Evolutionary conservation across 2,888 invertebrate genomes (phyloP).

Genomic region (Callyntrura sp.): DNA sequence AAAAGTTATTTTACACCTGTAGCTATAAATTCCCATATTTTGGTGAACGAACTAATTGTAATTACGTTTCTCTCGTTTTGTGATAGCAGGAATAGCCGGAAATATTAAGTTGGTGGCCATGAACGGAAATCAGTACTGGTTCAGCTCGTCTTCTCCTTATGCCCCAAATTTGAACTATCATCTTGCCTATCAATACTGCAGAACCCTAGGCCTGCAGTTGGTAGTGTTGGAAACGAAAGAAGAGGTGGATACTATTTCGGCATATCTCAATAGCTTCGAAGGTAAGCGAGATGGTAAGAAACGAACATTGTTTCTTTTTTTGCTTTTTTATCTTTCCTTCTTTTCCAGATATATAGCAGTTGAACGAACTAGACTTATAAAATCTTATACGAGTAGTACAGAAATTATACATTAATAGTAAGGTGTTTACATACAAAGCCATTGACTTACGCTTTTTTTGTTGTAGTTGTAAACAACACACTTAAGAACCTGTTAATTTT

Average conservation of each 20-base stretch:
- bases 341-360: too few species aligned
- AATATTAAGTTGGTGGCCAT: slow-evolving; percentile 84
- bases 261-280: slow-evolving; percentile 87
- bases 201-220: slow-evolving; percentile 93
- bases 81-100: slow-evolving; percentile 80
- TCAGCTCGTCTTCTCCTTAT: slow-evolving; percentile 83
- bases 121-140: slow-evolving; percentile 84
- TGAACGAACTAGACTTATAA: too few species aligned
- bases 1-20: slow-evolving; percentile 10
- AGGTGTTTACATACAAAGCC: too few species aligned
- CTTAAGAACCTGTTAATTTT: too few species aligned
- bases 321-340: neutral
- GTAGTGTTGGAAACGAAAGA: slow-evolving; percentile 95
- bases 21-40: too few species aligned
- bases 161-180: slow-evolving; percentile 82
- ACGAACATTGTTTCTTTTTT: neutral
- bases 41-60: too few species aligned
- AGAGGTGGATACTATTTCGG: slow-evolving; percentile 93
- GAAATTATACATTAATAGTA: too few species aligned
- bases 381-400: too few species aligned
- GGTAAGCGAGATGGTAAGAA: slow-evolving; percentile 70
- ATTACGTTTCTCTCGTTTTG: slow-evolving; percentile 34
- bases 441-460: too few species aligned
- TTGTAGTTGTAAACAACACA: too few species aligned
- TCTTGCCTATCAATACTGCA: slow-evolving; percentile 93